These are phyloP conservation scores for Myotis lucifugus DNA, from an alignment of 2,113 vertebrate genomes.

Conservation along the genomic window DNA sequence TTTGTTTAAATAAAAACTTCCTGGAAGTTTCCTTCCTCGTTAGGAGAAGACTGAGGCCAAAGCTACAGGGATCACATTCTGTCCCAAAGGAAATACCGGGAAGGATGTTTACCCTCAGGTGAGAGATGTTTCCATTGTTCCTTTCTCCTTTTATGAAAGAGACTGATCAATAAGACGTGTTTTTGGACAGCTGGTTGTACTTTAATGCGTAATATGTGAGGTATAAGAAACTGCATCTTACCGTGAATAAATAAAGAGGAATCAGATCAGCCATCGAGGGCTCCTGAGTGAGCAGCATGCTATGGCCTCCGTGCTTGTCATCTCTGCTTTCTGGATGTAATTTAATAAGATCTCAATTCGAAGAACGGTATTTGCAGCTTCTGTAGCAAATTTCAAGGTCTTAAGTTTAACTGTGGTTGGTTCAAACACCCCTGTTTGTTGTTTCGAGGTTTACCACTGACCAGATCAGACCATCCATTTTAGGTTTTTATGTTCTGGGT, in stretches of 20 bases:
- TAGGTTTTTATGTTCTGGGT: slow-evolving; percentile 96
- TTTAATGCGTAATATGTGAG: slow-evolving; percentile 73
- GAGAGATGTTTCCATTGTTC: neutral
- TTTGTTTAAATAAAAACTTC: too few relatives aligned
- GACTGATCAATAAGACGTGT: neutral
- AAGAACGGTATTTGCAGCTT: slow-evolving; percentile 98
- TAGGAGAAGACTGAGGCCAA: neutral
- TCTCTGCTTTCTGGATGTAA: slow-evolving; percentile 96
- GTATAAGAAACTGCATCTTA: neutral
- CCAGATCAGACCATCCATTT: slow-evolving; percentile 97
- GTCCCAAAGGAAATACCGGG: neutral
- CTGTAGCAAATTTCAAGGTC: slow-evolving; percentile 96
- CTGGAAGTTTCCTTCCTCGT: neutral
- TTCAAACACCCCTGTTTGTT: slow-evolving; percentile 96
- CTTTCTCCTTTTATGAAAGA: neutral
- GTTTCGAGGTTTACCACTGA: slow-evolving; percentile 96
- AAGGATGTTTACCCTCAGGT: neutral
- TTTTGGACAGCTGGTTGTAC: neutral
- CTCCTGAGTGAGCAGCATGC: slow-evolving; percentile 93
- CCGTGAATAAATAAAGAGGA: slow-evolving; percentile 83
- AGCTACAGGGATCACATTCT: neutral
- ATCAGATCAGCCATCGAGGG: slow-evolving; percentile 89
- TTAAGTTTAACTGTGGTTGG: slow-evolving; percentile 93
- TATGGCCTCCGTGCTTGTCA: slow-evolving; percentile 91
- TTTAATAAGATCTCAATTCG: slow-evolving; percentile 98